phyloP scores from a whole-genome alignment of 2,888 invertebrate genomes.

The Tipula lateralis region DNA sequence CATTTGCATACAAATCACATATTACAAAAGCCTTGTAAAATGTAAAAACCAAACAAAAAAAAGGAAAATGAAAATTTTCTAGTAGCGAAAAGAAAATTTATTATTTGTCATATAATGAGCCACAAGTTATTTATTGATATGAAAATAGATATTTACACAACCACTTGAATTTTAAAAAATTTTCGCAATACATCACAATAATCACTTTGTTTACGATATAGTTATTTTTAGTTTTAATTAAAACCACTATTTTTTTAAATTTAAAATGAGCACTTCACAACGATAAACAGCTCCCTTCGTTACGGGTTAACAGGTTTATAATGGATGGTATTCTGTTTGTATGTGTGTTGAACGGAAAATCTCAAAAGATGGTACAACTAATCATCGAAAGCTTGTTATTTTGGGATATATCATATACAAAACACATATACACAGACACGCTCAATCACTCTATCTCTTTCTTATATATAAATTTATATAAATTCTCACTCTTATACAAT shows the following conservation, averaged over 20 bases:
- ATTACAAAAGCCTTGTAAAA: background rate
- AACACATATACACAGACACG: background rate
- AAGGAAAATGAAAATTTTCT: background rate
- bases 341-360: background rate
- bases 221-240: background rate
- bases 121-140: background rate
- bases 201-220: background rate
- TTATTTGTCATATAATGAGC: no score
- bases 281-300: background rate
- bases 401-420: background rate
- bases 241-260: background rate
- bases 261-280: background rate
- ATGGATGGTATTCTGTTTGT: background rate
- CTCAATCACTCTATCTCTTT: background rate
- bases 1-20: background rate
- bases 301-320: background rate
- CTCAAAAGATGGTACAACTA: background rate
- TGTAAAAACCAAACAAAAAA: no score
- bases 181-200: no score
- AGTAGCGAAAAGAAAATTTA: background rate
- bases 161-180: no score
- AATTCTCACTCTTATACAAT: background rate
- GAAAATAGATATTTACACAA: no score
- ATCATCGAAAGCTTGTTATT: background rate
- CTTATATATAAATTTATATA: background rate